A percentile compares a stretch with the other conserved stretches of the same genome.
Conservation (phyloP, 2,888 invertebrate species). For the Mycalesis mineus region DNA sequence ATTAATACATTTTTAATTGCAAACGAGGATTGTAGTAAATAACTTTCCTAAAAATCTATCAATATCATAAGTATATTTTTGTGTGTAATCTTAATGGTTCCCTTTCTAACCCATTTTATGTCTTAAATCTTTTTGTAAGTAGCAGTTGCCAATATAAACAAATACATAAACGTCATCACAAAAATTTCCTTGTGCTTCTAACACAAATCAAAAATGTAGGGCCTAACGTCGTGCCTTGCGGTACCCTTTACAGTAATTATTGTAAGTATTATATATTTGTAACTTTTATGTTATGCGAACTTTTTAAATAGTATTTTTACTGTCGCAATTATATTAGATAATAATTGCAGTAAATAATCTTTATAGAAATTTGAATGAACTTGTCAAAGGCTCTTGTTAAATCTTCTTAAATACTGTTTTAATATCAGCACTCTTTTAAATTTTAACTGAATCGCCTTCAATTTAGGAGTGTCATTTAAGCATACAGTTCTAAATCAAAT, state of each 20-base stretch:
- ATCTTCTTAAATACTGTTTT: background rate
- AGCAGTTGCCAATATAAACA: constrained; percentile 18
- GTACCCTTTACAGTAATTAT: constrained; percentile 27
- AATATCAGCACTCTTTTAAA: too few relatives aligned
- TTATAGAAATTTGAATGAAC: background rate
- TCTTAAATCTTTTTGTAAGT: constrained; percentile 36
- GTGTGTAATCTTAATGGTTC: constrained; percentile 20
- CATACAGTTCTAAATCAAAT: too few relatives aligned
- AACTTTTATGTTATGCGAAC: constrained; percentile 7
- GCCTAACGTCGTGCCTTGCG: constrained; percentile 50
- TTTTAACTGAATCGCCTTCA: too few relatives aligned
- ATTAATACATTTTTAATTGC: background rate
- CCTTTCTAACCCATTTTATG: constrained; percentile 32
- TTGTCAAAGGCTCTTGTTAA: constrained; percentile 2
- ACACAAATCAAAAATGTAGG: constrained; percentile 25
- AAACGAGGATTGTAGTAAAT: background rate
- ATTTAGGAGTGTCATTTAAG: too few relatives aligned
- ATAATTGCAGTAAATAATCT: constrained; percentile 1
- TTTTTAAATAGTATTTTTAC: constrained; percentile 3
- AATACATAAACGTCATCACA: constrained; percentile 10
- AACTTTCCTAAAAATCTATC: background rate
- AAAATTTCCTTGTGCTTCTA: constrained; percentile 12
- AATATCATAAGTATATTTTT: background rate
- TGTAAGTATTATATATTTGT: constrained; percentile 13
- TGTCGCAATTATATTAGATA: constrained; percentile 1